Evolutionary conservation across 2,797 vertebrate species (phyloP), one percentile per base, ranked within the genome.

Genomic region (Oryzias sinensis): DNA sequence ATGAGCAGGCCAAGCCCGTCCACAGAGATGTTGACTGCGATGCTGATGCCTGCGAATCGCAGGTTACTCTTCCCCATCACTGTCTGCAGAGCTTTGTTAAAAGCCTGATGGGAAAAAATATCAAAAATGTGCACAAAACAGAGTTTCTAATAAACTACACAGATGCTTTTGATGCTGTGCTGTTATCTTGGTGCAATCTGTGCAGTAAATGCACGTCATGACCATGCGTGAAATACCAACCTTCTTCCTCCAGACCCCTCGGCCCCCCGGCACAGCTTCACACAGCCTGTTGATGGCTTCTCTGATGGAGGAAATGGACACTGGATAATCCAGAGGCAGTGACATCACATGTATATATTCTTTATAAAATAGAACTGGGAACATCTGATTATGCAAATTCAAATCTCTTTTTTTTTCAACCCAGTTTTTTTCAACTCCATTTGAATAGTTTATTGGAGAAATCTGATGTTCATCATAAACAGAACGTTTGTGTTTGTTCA

Each of bases 281-380:
- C 97, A 96, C 1, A 99, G 90, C 53, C 95, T 93, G 85, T 96
- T 98, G 91, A 99, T 99, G 86, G 97, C 96, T 76, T 99, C 97
- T 85, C 97, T 99, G 85, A 45, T 76, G 13, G 60, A 14, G 49
- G 48, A 53, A 74, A 67, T 11, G 33, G 20, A 46, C 68, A 70
- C 41, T 56, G 59, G 53, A 82, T 27, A 11, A 11, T 37, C 33
- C 33, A 37, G 20, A 22, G 20, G 20, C 20, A 18, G 29, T 11
- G 8, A 11, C 8, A 6, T 27, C 3, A 11, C 9, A 37, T 11
- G 9, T 11, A 33, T 11, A 3, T 9, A 9, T 9, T 33, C 29
- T 27, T 27, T 11, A 33, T 11, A 33, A 33, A 33, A 37, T 37
- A 8, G 29, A 33, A 33, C 9, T 33, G 8, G 11, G 29, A 33